Percentiles rank a stretch among this genome's conserved stretches.
Evolutionary conservation across 1,140 invertebrate genomes (phyloP).

Genomic region (Globodera rostochiensis): DNA sequence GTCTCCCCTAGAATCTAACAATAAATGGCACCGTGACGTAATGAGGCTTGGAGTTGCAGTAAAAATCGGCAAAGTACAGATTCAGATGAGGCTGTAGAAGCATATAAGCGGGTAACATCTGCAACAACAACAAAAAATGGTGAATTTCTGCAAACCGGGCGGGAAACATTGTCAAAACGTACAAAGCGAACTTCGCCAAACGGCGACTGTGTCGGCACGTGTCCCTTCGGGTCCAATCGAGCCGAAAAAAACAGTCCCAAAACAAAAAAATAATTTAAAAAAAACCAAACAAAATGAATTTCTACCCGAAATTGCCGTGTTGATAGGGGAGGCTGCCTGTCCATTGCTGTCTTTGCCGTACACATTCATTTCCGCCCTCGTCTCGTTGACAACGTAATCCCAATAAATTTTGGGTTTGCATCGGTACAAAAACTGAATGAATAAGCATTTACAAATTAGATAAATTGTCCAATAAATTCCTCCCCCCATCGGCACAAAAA

Average conservation of each 20-base stretch:
- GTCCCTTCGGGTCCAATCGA: constrained; percentile 38
- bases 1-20: no score
- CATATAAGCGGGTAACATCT: constrained; percentile 29
- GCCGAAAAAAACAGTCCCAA: constrained; percentile 42
- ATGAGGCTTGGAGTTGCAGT: constrained; percentile 47
- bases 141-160: neutral
- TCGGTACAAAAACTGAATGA: constrained; percentile 47
- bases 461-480: neutral
- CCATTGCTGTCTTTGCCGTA: constrained; percentile 64
- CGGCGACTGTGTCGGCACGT: constrained; percentile 34
- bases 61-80: constrained; percentile 55
- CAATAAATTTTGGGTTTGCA: constrained; percentile 62
- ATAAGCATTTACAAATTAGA: neutral
- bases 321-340: constrained; percentile 59
- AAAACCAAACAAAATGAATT: constrained; percentile 39
- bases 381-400: constrained; percentile 53
- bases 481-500: constrained; percentile 49
- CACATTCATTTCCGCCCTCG: constrained; percentile 52
- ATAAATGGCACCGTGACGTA: constrained; percentile 44
- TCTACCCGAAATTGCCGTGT: constrained; percentile 46
- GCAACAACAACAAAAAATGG: neutral
- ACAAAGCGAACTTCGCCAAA: constrained; percentile 53
- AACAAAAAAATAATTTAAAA: constrained; percentile 4
- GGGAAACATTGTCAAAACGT: neutral
- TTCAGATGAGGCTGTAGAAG: constrained; percentile 36